Evolutionary conservation across 2,888 invertebrate species (phyloP), one percentile per base, ranked within the genome.

Genomic region (Rhagonycha lutea): DNA sequence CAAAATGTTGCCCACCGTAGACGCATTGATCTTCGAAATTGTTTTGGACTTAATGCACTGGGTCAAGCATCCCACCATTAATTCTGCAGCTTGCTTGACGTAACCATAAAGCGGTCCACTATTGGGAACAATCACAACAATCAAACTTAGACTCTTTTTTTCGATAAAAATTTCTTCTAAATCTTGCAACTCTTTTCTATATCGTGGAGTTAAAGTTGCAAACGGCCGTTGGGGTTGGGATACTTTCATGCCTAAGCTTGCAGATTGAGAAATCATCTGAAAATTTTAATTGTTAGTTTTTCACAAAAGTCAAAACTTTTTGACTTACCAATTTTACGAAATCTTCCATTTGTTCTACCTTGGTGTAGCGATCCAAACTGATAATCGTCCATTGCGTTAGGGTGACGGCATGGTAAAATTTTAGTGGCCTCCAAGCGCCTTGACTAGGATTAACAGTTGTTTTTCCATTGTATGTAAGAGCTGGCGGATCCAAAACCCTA

Each of bases 401-500:
- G 0, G 69, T 75, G n/a, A 86, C 83, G 24, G 88, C 86, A 0
- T 86, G 82, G 8, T 87, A 84, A 80, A 89, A 89, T 72, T 77
- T 62, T 0, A 83, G 80, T 0, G 86, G 87, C 74, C 82, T 89
- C 90, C 86, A 90, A 73, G 82, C 87, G 80, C 85, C 92, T 83
- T 81, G 89, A 0, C 4, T 80, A 83, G 88, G 87, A 0, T 0
- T 67, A 0, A 84, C 83, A 10, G 60, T 14, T 0, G 8, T 18
- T 2, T 77, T 82, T 8, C 90, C 88, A 14, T 88, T 88, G 83
- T 96, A 95, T 70, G 91, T 89, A 69, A 98, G 86, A 68, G 84
- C 86, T 0, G 99, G 99, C 0, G 98, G 90, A 0, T 89, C 85
- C 61, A 99, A 88, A 4, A 98, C 90, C 77, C 97, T 92, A 0